Evolutionary conservation across 2,113 vertebrate species (phyloP), one percentile per base, ranked within the genome.

Genomic region (Eulemur macaco): DNA sequence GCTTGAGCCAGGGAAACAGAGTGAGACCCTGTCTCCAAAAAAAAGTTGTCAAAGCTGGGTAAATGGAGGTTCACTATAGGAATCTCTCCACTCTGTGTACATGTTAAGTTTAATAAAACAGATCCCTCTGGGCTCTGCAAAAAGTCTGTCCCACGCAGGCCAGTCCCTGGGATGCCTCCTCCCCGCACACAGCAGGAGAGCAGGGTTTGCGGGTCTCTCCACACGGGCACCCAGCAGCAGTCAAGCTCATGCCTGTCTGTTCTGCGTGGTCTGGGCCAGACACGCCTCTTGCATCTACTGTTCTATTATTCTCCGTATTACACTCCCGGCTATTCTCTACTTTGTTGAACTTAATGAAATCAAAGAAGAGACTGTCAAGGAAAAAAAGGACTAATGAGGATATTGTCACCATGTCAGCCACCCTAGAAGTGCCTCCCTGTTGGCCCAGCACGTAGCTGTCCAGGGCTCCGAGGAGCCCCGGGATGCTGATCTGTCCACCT

Each of bases 341-440:
- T 89, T 69, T 50, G n/a, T 37, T 91, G 47, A 42, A 42, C 31
- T 86, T 86, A 69, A 85, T 81, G 52, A 94, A 81, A 69, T 64
- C 8, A 50, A 78, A 89, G 31, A 64, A 10, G 68, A 78, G 56
- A 71, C 31, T n/a, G 12, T 84, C 63, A 45, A 58, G 25, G 56
- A 34, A 0, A 37, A 66, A 94, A 89, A 47, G 18, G 23, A 68
- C 37, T 63, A 56, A 64, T 34, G 37, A 71, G 71, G 56, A 27
- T 47, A 23, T 56, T 74, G 58, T 71, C 58, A 42, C 9, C 8
- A 2, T 3, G 17, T 45, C 1, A 11, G 17, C 80, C 60, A 4
- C 80, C n/a, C 42, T 17, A 42, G 60, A 56, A 66, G 37, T 10
- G 29, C 52, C 42, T 81, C 34, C 89, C 39, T 56, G 50, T n/a